Base-by-base conservation (phyloP, 2,888 invertebrate species). In the Conomelus anceps region DNA sequence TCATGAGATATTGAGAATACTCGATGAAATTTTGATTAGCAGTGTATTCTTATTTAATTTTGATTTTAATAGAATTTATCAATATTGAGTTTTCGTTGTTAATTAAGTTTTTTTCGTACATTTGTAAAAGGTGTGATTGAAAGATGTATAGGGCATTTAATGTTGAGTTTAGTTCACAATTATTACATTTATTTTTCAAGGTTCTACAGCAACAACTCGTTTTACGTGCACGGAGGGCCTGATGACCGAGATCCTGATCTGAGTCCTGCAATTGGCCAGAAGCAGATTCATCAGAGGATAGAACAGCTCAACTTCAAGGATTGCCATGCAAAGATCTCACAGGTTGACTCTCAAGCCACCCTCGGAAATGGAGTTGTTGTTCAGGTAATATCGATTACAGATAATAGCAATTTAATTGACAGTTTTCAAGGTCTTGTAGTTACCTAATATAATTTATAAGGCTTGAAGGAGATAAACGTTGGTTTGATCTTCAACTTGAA, bases 301-400 rank as follows among this genome's bases (percentile, higher is more conserved):
- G 97, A 98, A 94, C 98, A 98, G 93, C 94, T 99, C 92, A 98
- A 98, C 94, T 99, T 99, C 94, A 96, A 97, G 89, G 98, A 99
- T 94, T 99, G 99, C 93, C 98, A 98, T 94, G 98, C 99, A 87
- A 99, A 99, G 95, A 99, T 99, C 93, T 97, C 97, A 91, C 98
- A 99, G 94, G 98, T 99, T 91, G 99, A 99, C 94, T 97, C 98
- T 89, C 98, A 98, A 93, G 97, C 98, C 26, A 99, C 99, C 88
- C 95, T 99, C 90, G 98, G 97, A 91, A 97, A 97, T 94, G 98
- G 98, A 90, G 98, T 99, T 92, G 98, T 99, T 91, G 98, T 99
- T 91, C 99, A 99, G 95, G 95, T 95, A 93, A 91, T 86, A 84
- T 23, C n/a, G n/a, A n/a, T n/a, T n/a, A n/a, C n/a, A n/a, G n/a